Percentiles rank a stretch among this genome's conserved stretches.
Conservation (phyloP, 2,888 invertebrate species). For the Dastarcus helophoroides region DNA sequence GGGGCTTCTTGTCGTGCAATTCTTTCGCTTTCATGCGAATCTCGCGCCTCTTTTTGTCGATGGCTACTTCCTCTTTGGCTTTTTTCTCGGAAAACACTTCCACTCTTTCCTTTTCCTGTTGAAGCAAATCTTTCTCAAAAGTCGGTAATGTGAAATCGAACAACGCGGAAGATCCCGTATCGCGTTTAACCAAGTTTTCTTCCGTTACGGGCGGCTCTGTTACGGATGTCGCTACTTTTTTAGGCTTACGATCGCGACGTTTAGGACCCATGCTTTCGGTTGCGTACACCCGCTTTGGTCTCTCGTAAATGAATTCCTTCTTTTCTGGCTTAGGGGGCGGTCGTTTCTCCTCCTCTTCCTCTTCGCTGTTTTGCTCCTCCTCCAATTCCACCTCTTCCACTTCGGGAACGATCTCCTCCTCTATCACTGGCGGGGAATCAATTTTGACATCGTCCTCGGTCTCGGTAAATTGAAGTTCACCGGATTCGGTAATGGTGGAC, state of each 20-base stretch:
- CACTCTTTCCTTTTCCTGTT: slow-evolving; percentile 33
- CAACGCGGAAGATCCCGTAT: slow-evolving; percentile 15
- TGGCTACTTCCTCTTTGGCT: slow-evolving; percentile 29
- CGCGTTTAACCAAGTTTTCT: slow-evolving; percentile 14
- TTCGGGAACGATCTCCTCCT: slow-evolving; percentile 18
- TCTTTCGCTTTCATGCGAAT: slow-evolving; percentile 28
- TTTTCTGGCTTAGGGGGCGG: slow-evolving; percentile 21
- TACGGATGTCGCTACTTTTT: slow-evolving; percentile 17
- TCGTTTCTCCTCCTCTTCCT: slow-evolving; percentile 22
- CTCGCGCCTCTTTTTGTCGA: slow-evolving; percentile 31
- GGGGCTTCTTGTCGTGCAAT: slow-evolving; percentile 23
- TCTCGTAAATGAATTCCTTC: slow-evolving; percentile 31
- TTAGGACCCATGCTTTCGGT: slow-evolving; percentile 30
- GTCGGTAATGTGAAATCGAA: slow-evolving; percentile 26
- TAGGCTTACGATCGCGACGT: slow-evolving; percentile 28
- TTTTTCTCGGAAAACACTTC: slow-evolving; percentile 31
- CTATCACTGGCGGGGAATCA: slow-evolving; percentile 19
- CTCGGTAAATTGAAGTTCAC: slow-evolving; percentile 33
- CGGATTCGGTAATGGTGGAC: slow-evolving; percentile 32
- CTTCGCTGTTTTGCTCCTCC: slow-evolving; percentile 27
- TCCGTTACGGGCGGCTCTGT: slow-evolving; percentile 8
- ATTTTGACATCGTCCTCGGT: slow-evolving; percentile 38
- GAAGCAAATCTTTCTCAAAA: slow-evolving; percentile 30
- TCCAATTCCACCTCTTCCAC: slow-evolving; percentile 24
- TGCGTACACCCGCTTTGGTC: slow-evolving; percentile 29